Conservation (phyloP, 1,140 invertebrate genomes). For the Eupeodes corollae region DNA sequence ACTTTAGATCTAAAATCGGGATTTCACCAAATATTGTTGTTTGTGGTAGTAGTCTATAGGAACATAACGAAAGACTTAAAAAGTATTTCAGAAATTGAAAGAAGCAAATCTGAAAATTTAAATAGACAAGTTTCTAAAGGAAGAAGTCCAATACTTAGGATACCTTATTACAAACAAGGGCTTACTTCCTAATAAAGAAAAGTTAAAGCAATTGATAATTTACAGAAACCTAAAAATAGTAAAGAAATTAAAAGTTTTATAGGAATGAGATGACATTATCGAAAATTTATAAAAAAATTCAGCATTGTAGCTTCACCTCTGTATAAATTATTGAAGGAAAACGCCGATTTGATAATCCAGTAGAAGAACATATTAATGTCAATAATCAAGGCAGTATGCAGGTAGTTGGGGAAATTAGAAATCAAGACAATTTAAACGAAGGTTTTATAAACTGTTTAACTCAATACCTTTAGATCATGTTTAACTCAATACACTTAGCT, state of each 20-base stretch:
- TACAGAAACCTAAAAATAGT: conserved; percentile 29
- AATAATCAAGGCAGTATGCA: no score
- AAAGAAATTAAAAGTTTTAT: conserved; percentile 38
- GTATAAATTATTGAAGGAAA: conserved; percentile 21
- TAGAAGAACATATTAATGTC: no score
- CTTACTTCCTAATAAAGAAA: conserved; percentile 35
- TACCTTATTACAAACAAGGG: conserved; percentile 29
- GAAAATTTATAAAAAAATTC: conserved; percentile 35
- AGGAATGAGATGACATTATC: conserved; percentile 37
- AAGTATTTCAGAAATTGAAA: conserved; percentile 4
- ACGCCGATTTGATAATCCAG: not conserved
- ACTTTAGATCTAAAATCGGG: conserved; percentile 36
- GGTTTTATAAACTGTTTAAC: no score
- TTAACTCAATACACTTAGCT: no score
- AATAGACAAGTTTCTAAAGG: conserved; percentile 38
- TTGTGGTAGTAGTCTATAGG: not conserved
- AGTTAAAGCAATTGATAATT: conserved; percentile 27
- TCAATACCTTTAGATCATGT: no score
- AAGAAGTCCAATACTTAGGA: conserved; percentile 38
- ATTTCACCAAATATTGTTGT: conserved; percentile 37
- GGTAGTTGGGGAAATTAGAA: no score
- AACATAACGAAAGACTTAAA: not conserved
- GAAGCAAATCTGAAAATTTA: conserved; percentile 36
- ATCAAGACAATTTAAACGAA: no score
- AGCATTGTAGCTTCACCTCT: conserved; percentile 29